Evolutionary conservation across 2,888 invertebrate genomes (phyloP).

Genomic region (Cheilosia impressa): DNA sequence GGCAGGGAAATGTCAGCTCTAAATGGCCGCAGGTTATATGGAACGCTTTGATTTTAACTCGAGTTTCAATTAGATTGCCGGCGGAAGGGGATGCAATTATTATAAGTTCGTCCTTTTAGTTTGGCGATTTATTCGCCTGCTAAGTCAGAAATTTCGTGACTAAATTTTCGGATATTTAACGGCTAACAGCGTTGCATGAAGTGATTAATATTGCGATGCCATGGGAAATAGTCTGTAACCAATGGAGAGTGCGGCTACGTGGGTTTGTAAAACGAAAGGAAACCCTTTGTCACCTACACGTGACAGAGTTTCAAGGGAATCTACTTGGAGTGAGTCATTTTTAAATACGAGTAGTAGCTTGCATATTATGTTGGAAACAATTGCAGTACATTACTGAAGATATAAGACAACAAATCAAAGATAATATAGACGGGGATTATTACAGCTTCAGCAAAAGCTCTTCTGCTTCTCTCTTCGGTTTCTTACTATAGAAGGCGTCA

Average conservation of each 20-base stretch:
- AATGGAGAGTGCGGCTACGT: background rate
- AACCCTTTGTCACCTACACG: slow-evolving; percentile 18
- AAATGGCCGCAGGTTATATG: slow-evolving; percentile 31
- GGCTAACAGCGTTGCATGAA: background rate
- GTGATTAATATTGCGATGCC: slow-evolving; percentile 1
- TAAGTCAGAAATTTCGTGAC: slow-evolving; percentile 21
- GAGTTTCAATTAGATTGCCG: slow-evolving; percentile 25
- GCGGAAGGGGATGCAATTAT: slow-evolving; percentile 42
- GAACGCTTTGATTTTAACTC: slow-evolving; percentile 25
- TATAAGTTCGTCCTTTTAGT: slow-evolving; percentile 18
- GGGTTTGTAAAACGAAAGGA: slow-evolving; percentile 10
- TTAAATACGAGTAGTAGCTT: background rate
- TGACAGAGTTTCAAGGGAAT: background rate
- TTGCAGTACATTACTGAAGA: too few species aligned
- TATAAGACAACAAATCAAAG: too few species aligned
- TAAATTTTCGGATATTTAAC: background rate
- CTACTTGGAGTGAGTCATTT: background rate
- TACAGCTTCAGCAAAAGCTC: too few species aligned
- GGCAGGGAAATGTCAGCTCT: slow-evolving; percentile 34
- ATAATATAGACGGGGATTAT: too few species aligned
- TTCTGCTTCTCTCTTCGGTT: too few species aligned
- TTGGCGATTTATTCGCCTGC: slow-evolving; percentile 10
- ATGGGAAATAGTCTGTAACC: background rate
- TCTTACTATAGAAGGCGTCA: too few species aligned
- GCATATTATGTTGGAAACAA: too few species aligned